Base-by-base conservation (phyloP, 2,888 invertebrate genomes). In the Eristalinus aeneus region DNA sequence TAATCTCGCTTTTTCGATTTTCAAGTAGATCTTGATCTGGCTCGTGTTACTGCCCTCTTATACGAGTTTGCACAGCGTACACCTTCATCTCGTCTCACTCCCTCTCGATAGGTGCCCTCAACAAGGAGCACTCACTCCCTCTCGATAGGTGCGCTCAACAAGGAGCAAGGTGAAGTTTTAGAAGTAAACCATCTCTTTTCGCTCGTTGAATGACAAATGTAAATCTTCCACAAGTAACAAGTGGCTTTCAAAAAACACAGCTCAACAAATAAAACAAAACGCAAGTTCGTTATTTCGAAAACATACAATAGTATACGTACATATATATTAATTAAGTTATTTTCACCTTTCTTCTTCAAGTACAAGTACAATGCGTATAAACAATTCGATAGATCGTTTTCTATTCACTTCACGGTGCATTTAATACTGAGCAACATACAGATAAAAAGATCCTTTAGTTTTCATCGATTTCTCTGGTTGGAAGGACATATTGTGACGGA, bases 401-500 rank as follows among this genome's bases (percentile, higher is more conserved):
- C 36, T 64, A 34, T 74, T 64, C 12, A 16, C 23, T 32, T 76
- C 22, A 72, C 60, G 72, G 72, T 76, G 80, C 80, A 60, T 73
- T 75, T 86, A 86, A 86, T 86, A 86, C 86, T 86, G 86, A 74
- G 74, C 82, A 86, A 82, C 82, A 71, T 61, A 63, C 22, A 64
- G 22, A n/a, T 67, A 67, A 60, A 34, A 67, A 73, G 32, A 65
- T 74, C 46, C 16, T 46, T 46, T 16, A 46, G 46, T 36, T 46
- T 22, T 61, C 3, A 27, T 56, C 23, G 53, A 67, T 54, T 34
- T 6, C n/a, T n/a, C n/a, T n/a, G n/a, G 31, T 27, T 72, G 65
- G 74, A 86, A 86, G 82, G 73, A 71, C 53, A 65, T 71, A 71
- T 86, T 86, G 82, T 82, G 86, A 82, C 86, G 82, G 85, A 86